These are phyloP conservation scores for Montipora foliosa DNA, from an alignment of 64 coral and sea anemone genomes.

Conservation along the genomic window DNA sequence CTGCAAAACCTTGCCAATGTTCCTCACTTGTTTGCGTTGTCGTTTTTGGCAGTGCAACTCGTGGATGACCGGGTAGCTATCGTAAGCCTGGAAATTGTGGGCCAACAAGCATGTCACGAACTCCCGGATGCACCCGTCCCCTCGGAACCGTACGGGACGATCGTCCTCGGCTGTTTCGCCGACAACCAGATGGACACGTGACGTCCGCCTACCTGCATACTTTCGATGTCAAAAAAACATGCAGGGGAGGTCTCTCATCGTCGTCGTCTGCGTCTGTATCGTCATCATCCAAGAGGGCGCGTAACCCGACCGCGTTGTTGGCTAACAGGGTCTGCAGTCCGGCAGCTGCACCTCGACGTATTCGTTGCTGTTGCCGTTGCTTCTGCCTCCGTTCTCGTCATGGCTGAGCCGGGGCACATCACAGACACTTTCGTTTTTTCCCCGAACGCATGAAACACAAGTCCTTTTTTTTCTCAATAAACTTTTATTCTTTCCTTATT, in stretches of 20 bases:
- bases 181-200: slow-evolving; percentile 29
- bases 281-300: too few relatives aligned
- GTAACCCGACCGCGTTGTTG: neutral
- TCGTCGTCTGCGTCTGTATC: too few relatives aligned
- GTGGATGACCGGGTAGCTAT: slow-evolving; percentile 15
- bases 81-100: neutral
- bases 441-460: too few relatives aligned
- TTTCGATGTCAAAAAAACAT: neutral
- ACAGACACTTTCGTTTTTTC: too few relatives aligned
- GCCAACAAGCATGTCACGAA: slow-evolving; percentile 6
- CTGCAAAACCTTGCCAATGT: slow-evolving; percentile 31
- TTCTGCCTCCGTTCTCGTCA: too few relatives aligned
- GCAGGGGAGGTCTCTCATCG: too few relatives aligned
- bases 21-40: neutral
- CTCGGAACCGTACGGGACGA: neutral
- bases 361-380: too few relatives aligned
- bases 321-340: neutral
- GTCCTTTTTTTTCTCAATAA: too few relatives aligned
- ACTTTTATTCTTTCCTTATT: too few relatives aligned
- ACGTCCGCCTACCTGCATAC: neutral
- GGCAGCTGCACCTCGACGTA: too few relatives aligned
- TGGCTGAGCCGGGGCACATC: too few relatives aligned
- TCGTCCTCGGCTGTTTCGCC: slow-evolving; percentile 57
- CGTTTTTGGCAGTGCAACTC: slow-evolving; percentile 13
- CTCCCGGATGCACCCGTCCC: neutral